A percentile compares a stretch with the other conserved stretches of the same genome.
phyloP scores from a whole-genome alignment of 2,797 vertebrate genomes.

The Semotilus atromaculatus region DNA sequence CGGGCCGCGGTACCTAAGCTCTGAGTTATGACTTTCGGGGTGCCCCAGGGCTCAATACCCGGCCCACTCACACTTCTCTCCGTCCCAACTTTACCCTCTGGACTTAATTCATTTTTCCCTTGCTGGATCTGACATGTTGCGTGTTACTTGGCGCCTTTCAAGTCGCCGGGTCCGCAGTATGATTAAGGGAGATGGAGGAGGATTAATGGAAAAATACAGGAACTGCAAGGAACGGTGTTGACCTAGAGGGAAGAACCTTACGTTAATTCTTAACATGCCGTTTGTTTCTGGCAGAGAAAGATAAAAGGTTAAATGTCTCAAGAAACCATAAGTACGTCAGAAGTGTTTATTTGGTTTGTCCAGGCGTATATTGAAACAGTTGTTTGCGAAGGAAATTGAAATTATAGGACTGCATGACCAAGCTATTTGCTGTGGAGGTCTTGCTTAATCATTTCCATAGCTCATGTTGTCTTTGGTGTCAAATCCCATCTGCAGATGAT shows the following conservation, averaged over 20 bases:
- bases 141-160: conserved; percentile 62
- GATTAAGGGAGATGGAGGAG: conserved; percentile 64
- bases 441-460: conserved; percentile 37
- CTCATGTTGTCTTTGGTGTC: conserved; percentile 51
- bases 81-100: conserved; percentile 63
- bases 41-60: conserved; percentile 62
- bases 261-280: conserved; percentile 44
- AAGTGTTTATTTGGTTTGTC: conserved; percentile 47
- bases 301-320: conserved; percentile 37
- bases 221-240: conserved; percentile 45
- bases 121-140: conserved; percentile 63
- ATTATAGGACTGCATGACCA: conserved; percentile 43
- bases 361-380: conserved; percentile 39
- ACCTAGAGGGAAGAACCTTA: conserved; percentile 35
- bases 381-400: conserved; percentile 43
- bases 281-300: conserved; percentile 45
- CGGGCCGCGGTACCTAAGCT: conserved; percentile 51
- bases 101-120: conserved; percentile 65
- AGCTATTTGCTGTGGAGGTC: conserved; percentile 34
- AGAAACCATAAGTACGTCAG: conserved; percentile 31
- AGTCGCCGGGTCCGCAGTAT: conserved; percentile 51
- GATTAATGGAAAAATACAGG: conserved; percentile 55
- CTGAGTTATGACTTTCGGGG: conserved; percentile 66
- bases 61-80: conserved; percentile 59
- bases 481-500: conserved; percentile 36